A percentile compares a stretch with the other conserved stretches of the same genome.
These are phyloP conservation scores for Microchrysa polita DNA, from an alignment of 2,888 invertebrate species.

Conservation along the genomic window DNA sequence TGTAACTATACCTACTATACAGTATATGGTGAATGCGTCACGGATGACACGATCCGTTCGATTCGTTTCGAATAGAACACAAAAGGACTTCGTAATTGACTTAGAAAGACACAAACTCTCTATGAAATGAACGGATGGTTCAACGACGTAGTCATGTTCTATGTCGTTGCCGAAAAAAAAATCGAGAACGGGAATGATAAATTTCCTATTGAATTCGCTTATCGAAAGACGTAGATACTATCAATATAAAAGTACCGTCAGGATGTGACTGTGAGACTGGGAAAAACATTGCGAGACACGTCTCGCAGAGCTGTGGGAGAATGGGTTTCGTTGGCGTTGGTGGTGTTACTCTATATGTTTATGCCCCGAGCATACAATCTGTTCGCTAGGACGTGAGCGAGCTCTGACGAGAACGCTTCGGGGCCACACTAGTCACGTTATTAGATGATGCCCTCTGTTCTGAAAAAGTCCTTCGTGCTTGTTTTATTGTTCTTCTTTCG, in stretches of 20 bases:
- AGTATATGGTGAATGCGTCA: neutral
- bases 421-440: conserved; percentile 45
- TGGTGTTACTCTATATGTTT: too few species aligned
- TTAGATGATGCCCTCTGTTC: conserved; percentile 45
- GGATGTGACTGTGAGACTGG: neutral
- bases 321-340: conserved; percentile 20
- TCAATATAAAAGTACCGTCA: neutral
- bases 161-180: neutral
- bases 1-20: too few species aligned
- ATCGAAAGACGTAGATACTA: conserved; percentile 8
- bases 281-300: conserved; percentile 24
- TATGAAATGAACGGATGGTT: conserved; percentile 3
- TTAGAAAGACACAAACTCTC: conserved; percentile 34
- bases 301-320: conserved; percentile 11
- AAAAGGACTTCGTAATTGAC: conserved; percentile 33
- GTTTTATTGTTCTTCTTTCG: conserved; percentile 44
- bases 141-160: too few species aligned
- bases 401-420: conserved; percentile 34
- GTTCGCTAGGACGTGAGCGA: conserved; percentile 47
- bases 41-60: neutral
- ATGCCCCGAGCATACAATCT: conserved; percentile 43
- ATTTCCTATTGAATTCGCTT: conserved; percentile 13
- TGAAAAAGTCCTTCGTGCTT: conserved; percentile 34
- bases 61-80: conserved; percentile 30
- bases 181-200: too few species aligned